phyloP scores from a whole-genome alignment of 2,113 vertebrate genomes.

The Seriola aureovittata region DNA sequence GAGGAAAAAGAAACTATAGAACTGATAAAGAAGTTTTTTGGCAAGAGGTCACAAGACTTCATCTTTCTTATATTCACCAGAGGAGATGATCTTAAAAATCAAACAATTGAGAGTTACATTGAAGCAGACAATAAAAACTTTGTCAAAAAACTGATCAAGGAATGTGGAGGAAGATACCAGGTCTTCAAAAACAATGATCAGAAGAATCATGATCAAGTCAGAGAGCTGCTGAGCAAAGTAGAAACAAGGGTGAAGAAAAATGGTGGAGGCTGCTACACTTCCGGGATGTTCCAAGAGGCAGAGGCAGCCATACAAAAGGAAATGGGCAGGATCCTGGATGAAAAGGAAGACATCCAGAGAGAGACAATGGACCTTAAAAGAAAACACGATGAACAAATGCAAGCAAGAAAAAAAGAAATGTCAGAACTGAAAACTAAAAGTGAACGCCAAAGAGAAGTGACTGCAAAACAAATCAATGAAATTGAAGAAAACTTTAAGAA shows the following conservation, averaged over 20 bases:
- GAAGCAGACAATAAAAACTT: neutral
- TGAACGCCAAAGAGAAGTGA: neutral
- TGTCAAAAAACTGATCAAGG: neutral
- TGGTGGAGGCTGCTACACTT: slow-evolving; percentile 35
- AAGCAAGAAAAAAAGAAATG: neutral
- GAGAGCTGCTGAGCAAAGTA: slow-evolving; percentile 39
- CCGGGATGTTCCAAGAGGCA: slow-evolving; percentile 42
- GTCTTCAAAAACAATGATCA: slow-evolving; percentile 55
- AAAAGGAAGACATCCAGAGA: slow-evolving; percentile 57
- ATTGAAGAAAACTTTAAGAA: no score
- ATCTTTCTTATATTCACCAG: no score
- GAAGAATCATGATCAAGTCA: slow-evolving; percentile 41
- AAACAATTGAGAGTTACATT: no score
- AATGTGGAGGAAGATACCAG: slow-evolving; percentile 49
- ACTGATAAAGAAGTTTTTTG: no score
- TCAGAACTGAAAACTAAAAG: no score
- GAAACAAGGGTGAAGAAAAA: slow-evolving; percentile 54
- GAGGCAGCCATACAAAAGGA: slow-evolving; percentile 48
- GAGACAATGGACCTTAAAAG: slow-evolving; percentile 17
- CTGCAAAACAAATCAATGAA: no score
- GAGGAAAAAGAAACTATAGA: no score
- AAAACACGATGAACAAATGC: slow-evolving; percentile 3
- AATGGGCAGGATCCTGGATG: slow-evolving; percentile 40
- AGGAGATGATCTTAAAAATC: no score
- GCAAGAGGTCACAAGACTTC: no score